phyloP scores from a whole-genome alignment of 2,888 invertebrate species.

The Cephus pygmeus region DNA sequence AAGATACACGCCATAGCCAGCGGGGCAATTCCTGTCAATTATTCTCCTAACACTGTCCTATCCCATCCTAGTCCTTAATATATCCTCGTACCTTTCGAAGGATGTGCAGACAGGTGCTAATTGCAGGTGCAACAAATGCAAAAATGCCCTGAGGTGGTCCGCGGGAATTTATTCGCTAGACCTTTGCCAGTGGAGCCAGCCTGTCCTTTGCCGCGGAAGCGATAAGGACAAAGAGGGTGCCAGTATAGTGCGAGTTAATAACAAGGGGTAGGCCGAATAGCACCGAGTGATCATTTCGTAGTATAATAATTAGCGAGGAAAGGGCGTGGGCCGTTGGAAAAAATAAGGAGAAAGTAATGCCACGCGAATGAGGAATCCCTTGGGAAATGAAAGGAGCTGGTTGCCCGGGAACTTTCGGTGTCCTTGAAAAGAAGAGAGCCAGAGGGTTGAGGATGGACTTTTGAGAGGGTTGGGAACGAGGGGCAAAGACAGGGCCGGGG shows the following conservation, averaged over 20 bases:
- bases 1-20: background rate
- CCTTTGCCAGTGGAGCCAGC: background rate
- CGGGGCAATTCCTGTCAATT: background rate
- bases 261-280: slow-evolving; percentile 30
- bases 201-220: background rate
- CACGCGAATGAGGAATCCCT: slow-evolving; percentile 42
- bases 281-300: slow-evolving; percentile 54
- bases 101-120: no score
- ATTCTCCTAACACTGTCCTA: background rate
- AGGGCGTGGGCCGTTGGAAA: slow-evolving; percentile 46
- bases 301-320: slow-evolving; percentile 60
- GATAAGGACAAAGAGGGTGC: background rate
- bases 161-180: background rate
- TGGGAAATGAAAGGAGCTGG: slow-evolving; percentile 21
- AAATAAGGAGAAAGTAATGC: slow-evolving; percentile 65
- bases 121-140: background rate
- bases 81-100: background rate
- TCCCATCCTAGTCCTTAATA: background rate
- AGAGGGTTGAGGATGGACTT: slow-evolving; percentile 16
- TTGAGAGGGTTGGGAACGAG: slow-evolving; percentile 20
- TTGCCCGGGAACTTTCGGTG: background rate
- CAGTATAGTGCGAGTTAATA: slow-evolving; percentile 40
- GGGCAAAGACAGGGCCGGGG: slow-evolving; percentile 19
- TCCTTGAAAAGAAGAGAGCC: background rate
- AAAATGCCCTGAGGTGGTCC: background rate